phyloP scores from a whole-genome alignment of 2,113 vertebrate species.

The Thamnaconus septentrionalis region DNA sequence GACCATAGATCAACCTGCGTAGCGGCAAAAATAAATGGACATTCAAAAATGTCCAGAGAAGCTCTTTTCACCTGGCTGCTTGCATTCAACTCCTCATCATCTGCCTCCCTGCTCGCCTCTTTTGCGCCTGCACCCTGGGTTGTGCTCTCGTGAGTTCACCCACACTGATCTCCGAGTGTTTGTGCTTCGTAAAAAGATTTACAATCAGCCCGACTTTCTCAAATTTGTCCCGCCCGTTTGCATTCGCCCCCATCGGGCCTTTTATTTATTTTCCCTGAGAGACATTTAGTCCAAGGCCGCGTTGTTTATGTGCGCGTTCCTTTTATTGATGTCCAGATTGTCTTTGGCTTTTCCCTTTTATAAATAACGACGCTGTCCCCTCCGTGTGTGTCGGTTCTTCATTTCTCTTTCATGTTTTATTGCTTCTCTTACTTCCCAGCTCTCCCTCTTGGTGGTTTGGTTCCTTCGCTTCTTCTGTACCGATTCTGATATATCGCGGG shows the following conservation, averaged over 20 bases:
- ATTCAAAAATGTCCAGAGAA: no score
- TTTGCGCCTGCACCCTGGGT: not conserved
- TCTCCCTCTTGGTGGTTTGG: not conserved
- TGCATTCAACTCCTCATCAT: no score
- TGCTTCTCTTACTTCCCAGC: not conserved
- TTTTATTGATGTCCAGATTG: slow-evolving; percentile 14
- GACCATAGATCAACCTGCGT: no score
- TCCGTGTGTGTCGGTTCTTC: not conserved
- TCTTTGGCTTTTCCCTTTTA: slow-evolving; percentile 19
- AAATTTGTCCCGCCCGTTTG: slow-evolving; percentile 3
- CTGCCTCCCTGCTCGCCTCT: not conserved
- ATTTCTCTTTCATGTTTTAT: slow-evolving; percentile 7
- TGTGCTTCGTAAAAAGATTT: slow-evolving; percentile 20
- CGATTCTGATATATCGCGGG: not conserved
- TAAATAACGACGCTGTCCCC: slow-evolving; percentile 2
- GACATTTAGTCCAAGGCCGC: slow-evolving; percentile 2
- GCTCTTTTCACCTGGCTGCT: no score
- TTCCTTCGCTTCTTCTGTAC: not conserved
- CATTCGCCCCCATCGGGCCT: no score
- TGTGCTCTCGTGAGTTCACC: not conserved
- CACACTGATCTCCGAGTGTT: slow-evolving; percentile 21
- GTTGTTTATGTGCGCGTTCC: slow-evolving; percentile 9
- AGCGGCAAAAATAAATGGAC: no score
- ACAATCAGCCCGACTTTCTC: slow-evolving; percentile 24
- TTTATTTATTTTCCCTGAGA: slow-evolving; percentile 21